phyloP scores from a whole-genome alignment of 2,113 vertebrate genomes.

The Nesoenas mayeri region DNA sequence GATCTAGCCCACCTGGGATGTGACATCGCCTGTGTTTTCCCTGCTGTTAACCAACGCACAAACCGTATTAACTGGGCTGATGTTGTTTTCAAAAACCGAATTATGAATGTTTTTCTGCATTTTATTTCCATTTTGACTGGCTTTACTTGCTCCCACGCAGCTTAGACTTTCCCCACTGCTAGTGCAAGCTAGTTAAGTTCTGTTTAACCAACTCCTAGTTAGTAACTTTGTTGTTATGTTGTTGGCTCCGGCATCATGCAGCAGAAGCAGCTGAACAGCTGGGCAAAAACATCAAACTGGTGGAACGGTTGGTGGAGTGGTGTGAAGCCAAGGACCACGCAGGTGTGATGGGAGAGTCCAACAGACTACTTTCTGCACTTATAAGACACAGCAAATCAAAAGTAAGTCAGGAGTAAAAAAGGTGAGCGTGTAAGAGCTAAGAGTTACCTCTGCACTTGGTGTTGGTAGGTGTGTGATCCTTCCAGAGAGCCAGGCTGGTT shows the following conservation, averaged over 20 bases:
- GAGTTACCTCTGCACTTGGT: background rate
- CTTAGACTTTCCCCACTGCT: background rate
- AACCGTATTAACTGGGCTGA: background rate
- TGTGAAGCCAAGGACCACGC: slow-evolving; percentile 98
- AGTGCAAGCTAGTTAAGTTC: background rate
- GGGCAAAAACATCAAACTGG: slow-evolving; percentile 90
- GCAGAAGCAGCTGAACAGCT: slow-evolving; percentile 95
- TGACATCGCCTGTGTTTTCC: background rate
- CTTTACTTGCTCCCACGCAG: background rate
- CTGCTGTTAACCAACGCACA: background rate
- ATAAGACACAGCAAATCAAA: slow-evolving; percentile 98
- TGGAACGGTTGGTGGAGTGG: slow-evolving; percentile 96
- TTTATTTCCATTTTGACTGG: background rate
- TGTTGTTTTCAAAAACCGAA: background rate
- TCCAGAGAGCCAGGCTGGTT: background rate
- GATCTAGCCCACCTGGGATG: background rate
- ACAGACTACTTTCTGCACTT: slow-evolving; percentile 94
- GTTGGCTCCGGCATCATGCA: slow-evolving; percentile 52
- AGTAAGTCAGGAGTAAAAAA: slow-evolving; percentile 74
- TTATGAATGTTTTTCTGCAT: background rate
- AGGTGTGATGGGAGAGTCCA: slow-evolving; percentile 98
- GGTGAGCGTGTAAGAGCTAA: background rate
- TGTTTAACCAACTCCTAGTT: background rate
- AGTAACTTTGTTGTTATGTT: slow-evolving; percentile 50
- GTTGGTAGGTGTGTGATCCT: background rate